Evolutionary conservation across 2,113 vertebrate species (phyloP).

Genomic region (Hippocampus comes): DNA sequence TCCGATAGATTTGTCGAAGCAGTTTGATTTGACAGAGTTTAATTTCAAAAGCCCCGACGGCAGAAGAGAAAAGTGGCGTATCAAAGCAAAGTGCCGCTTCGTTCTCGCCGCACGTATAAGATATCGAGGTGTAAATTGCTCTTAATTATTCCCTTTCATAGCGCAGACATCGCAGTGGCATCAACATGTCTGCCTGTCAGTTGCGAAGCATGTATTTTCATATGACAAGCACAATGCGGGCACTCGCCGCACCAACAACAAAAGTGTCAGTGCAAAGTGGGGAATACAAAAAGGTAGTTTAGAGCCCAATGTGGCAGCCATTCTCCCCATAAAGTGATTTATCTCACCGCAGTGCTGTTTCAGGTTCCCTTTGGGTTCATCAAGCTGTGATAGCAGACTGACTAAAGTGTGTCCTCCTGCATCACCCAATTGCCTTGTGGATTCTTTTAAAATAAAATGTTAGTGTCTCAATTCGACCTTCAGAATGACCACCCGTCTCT

Average conservation of each 20-base stretch:
- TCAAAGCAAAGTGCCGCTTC: slow-evolving; percentile 34
- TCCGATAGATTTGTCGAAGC: slow-evolving; percentile 36
- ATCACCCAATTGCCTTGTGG: slow-evolving; percentile 35
- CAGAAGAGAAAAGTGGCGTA: slow-evolving; percentile 24
- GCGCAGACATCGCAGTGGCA: slow-evolving; percentile 7
- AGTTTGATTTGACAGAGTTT: slow-evolving; percentile 25
- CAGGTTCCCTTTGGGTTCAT: slow-evolving; percentile 50
- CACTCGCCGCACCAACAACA: slow-evolving; percentile 31
- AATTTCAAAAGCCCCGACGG: slow-evolving; percentile 24
- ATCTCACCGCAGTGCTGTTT: slow-evolving; percentile 48
- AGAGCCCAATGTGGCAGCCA: slow-evolving; percentile 47
- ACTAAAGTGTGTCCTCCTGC: slow-evolving; percentile 63
- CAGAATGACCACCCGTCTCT: slow-evolving; percentile 18
- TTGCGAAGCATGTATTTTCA: slow-evolving; percentile 30
- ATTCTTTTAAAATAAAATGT: slow-evolving; percentile 29
- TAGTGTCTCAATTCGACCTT: slow-evolving; percentile 19
- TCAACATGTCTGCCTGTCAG: slow-evolving; percentile 29
- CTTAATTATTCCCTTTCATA: slow-evolving; percentile 32
- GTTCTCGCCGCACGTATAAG: slow-evolving; percentile 13
- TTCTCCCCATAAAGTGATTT: slow-evolving; percentile 46
- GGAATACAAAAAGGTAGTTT: slow-evolving; percentile 35
- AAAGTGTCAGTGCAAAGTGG: slow-evolving; percentile 39
- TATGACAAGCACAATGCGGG: slow-evolving; percentile 41
- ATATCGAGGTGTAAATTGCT: slow-evolving; percentile 31
- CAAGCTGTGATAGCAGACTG: slow-evolving; percentile 51